phyloP scores from a whole-genome alignment of 2,113 vertebrate species.

The Trichomycterus rosablanca region DNA sequence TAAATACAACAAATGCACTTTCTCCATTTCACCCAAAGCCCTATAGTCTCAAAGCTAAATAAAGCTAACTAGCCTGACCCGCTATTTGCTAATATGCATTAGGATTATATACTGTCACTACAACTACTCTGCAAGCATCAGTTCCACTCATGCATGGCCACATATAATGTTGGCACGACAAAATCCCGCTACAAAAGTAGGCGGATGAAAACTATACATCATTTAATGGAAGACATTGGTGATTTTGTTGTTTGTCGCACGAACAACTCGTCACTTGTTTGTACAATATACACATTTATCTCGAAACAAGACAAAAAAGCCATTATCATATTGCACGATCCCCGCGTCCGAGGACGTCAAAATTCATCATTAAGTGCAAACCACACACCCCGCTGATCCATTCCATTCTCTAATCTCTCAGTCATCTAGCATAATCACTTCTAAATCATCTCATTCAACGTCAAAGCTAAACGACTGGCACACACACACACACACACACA shows the following conservation, averaged over 20 bases:
- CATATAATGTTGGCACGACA: slow-evolving; percentile 82
- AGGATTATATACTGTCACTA: slow-evolving; percentile 48
- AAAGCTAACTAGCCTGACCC: slow-evolving; percentile 28
- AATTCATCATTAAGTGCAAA: too few species aligned
- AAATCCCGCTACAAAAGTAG: slow-evolving; percentile 82
- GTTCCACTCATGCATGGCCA: slow-evolving; percentile 93
- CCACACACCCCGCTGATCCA: too few species aligned
- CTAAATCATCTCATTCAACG: too few species aligned
- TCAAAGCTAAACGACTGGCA: too few species aligned
- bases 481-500: too few species aligned
- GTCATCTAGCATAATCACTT: too few species aligned
- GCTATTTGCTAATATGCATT: slow-evolving; percentile 39
- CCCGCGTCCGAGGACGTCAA: slow-evolving; percentile 48
- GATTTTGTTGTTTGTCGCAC: slow-evolving; percentile 97
- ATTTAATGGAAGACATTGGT: slow-evolving; percentile 99
- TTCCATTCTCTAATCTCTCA: too few species aligned
- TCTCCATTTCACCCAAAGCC: slow-evolving; percentile 12
- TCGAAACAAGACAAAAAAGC: slow-evolving; percentile 67
- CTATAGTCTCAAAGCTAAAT: slow-evolving; percentile 25
- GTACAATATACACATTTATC: slow-evolving; percentile 91
- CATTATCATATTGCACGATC: slow-evolving; percentile 86
- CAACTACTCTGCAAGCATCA: slow-evolving; percentile 76
- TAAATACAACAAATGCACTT: slow-evolving; percentile 1
- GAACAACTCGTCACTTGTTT: slow-evolving; percentile 99
- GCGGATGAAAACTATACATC: slow-evolving; percentile 98